Evolutionary conservation across 2,888 invertebrate species (phyloP).

Genomic region (Erebia ligea): DNA sequence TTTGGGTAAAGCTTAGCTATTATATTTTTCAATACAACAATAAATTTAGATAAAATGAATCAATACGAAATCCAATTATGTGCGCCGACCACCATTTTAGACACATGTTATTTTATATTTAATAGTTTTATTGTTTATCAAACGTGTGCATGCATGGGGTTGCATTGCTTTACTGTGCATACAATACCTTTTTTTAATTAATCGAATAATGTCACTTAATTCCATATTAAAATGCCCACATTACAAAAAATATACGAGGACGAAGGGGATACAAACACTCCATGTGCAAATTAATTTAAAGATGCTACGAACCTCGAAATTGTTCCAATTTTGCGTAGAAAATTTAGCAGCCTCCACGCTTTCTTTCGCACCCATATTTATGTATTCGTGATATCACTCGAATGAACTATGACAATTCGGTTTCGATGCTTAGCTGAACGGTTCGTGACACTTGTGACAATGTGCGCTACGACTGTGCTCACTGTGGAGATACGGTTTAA

Average conservation of each 20-base stretch:
- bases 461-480: conserved; percentile 74
- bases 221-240: conserved; percentile 46
- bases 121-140: conserved; percentile 47
- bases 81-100: conserved; percentile 29
- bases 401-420: conserved; percentile 75
- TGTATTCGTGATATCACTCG: conserved; percentile 77
- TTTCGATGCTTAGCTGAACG: conserved; percentile 76
- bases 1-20: conserved; percentile 1
- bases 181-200: conserved; percentile 53
- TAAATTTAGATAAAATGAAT: conserved; percentile 22
- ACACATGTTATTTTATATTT: conserved; percentile 30
- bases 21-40: conserved; percentile 14
- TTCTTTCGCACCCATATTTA: conserved; percentile 91
- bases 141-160: conserved; percentile 70
- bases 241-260: conserved; percentile 71
- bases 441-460: conserved; percentile 68
- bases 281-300: conserved; percentile 80
- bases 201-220: conserved; percentile 54
- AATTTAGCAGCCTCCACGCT: conserved; percentile 92
- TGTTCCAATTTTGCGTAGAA: conserved; percentile 92
- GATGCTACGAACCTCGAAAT: conserved; percentile 88
- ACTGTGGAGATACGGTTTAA: conserved; percentile 68
- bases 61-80: conserved; percentile 20
- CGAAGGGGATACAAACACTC: conserved; percentile 77
- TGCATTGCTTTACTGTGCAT: conserved; percentile 67